Evolutionary conservation across 2,888 invertebrate species (phyloP), one percentile per base, ranked within the genome.

Genomic region (Oscheius sp.): DNA sequence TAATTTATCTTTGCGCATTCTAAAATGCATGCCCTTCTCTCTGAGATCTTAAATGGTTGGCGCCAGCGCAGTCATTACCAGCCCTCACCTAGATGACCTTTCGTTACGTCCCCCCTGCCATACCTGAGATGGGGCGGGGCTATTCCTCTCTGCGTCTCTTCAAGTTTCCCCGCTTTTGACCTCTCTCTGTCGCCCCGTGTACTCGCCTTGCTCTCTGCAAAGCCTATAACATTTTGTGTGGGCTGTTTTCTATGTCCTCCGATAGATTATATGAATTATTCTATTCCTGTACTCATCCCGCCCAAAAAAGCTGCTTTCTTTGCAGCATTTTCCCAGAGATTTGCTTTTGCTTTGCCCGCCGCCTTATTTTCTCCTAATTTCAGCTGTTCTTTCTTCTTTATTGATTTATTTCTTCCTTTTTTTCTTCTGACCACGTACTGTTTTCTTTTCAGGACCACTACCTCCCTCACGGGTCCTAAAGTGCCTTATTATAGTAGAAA

Each of bases 51-150:
- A 35, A 59, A 63, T n/a, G 29, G 35, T 35, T 41, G 61, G 71
- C 68, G 68, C 70, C 63, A 52, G 64, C 43, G 13, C 53, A 41
- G 61, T 66, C 76, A 49, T 52, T 49, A 49, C 66, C 66, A 25
- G 52, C 58, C 61, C 66, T 71, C 71, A 72, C 76, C 74, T 76
- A 74, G 74, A 74, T 76, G 72, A 72, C 69, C 55, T 66, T 73
- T 69, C 55, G 49, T 69, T 46, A 69, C 46, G 56, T 71, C 61
- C 61, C 27, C 18, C 59, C 29, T 43, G 58, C 55, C 49, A 58
- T 70, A 70, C 55, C n/a, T 66, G 69, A 46, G 21, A 18, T 18
- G 56, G 72, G 45, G 35, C 27, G 73, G 77, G 72, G 64, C 68
- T 63, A n/a, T 5, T 23, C 23, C 43, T 27, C 66, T 66, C 66